phyloP scores from a whole-genome alignment of 2,888 invertebrate genomes.

The Tipula vernalis region DNA sequence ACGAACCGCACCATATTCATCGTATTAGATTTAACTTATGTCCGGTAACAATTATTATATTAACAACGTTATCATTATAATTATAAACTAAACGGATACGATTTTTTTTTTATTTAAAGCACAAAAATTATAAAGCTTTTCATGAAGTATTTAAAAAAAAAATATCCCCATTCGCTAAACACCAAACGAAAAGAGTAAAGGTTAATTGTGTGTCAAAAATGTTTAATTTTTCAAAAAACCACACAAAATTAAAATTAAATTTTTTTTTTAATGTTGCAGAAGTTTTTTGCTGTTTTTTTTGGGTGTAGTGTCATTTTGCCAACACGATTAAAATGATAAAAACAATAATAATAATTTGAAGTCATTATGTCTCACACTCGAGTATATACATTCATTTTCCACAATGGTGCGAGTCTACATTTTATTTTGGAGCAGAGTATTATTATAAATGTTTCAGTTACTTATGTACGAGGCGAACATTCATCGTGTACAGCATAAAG shows the following conservation, averaged over 20 bases:
- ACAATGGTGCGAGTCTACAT: not conserved
- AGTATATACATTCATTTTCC: not conserved
- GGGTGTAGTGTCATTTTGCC: not conserved
- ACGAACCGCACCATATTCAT: no score
- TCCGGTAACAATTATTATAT: no score
- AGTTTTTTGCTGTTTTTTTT: not conserved
- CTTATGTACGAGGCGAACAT: not conserved
- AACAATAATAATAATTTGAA: not conserved
- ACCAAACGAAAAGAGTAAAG: not conserved
- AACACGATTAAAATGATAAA: not conserved
- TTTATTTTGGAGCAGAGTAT: not conserved
- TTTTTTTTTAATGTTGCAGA: not conserved
- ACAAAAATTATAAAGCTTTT: not conserved
- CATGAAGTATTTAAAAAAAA: not conserved
- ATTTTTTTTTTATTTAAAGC: no score
- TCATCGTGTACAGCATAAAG: no score
- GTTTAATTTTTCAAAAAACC: not conserved
- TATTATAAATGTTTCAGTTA: not conserved
- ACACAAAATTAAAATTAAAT: not conserved
- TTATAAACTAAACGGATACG: no score
- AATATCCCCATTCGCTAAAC: not conserved
- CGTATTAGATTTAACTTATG: no score
- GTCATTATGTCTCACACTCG: not conserved
- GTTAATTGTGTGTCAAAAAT: not conserved
- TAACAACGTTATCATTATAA: no score